Percentiles rank a stretch among this genome's conserved stretches.
Evolutionary conservation across 1,140 invertebrate species (phyloP).

Genomic region (Saxidomus purpurata): DNA sequence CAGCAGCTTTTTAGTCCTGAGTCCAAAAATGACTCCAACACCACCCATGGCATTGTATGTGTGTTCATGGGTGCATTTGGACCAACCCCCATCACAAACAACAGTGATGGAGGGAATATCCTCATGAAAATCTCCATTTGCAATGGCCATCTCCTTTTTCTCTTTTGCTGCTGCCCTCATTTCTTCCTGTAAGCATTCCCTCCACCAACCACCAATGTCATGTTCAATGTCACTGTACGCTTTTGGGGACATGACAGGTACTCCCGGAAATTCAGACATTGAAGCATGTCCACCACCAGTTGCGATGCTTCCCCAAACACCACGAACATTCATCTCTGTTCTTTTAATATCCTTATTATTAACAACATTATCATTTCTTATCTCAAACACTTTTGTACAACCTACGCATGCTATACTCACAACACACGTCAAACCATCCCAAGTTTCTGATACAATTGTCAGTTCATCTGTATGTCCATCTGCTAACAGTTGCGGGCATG

Average conservation of each 20-base stretch:
- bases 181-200: slow-evolving; percentile 17
- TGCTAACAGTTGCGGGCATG: too few relatives aligned
- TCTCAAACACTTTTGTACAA: too few relatives aligned
- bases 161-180: slow-evolving; percentile 44
- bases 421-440: too few relatives aligned
- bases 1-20: slow-evolving; percentile 83
- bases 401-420: too few relatives aligned
- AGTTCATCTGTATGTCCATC: too few relatives aligned
- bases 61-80: slow-evolving; percentile 54
- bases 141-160: slow-evolving; percentile 52
- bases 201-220: slow-evolving; percentile 57
- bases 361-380: too few relatives aligned
- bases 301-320: slow-evolving; percentile 53
- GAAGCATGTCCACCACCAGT: slow-evolving; percentile 32
- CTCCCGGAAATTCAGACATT: slow-evolving; percentile 1
- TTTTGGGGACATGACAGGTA: too few relatives aligned
- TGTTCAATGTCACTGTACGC: not conserved
- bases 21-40: slow-evolving; percentile 72
- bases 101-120: slow-evolving; percentile 58
- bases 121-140: slow-evolving; percentile 35
- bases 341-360: too few relatives aligned
- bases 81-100: slow-evolving; percentile 64
- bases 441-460: too few relatives aligned
- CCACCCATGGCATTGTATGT: slow-evolving; percentile 34
- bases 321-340: slow-evolving; percentile 32